Conservation (phyloP, 2,113 vertebrate genomes). For the Elephantulus edwardii region DNA sequence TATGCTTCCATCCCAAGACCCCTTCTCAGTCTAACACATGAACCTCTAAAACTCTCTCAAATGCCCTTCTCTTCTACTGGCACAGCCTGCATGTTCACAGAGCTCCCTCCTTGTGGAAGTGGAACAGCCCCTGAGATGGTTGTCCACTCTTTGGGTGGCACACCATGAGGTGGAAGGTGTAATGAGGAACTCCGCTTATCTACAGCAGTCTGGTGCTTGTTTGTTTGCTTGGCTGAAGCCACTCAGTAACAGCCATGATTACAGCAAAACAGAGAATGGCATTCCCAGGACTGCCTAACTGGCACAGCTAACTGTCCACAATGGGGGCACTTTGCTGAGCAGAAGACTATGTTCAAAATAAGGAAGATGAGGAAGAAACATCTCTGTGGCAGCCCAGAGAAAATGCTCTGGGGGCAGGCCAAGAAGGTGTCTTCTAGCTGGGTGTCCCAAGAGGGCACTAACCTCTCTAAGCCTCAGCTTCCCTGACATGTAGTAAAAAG, state of each 20-base stretch:
- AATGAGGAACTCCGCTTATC: background rate
- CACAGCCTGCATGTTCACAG: background rate
- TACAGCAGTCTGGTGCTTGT: background rate
- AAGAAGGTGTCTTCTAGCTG: background rate
- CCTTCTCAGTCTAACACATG: background rate
- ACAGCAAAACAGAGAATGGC: slow-evolving; percentile 10
- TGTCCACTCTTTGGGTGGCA: background rate
- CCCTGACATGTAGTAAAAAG: background rate
- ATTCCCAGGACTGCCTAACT: background rate
- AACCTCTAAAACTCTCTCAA: background rate
- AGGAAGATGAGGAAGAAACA: background rate
- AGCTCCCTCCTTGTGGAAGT: background rate
- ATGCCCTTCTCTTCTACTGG: background rate
- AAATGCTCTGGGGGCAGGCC: background rate
- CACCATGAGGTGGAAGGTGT: background rate
- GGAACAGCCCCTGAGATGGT: too few relatives aligned
- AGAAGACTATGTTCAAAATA: background rate
- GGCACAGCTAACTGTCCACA: background rate
- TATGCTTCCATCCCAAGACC: background rate
- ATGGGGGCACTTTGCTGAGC: background rate
- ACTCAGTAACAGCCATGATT: background rate
- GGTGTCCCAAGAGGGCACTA: too few relatives aligned
- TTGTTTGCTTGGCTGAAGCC: slow-evolving; percentile 37
- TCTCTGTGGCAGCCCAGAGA: background rate
- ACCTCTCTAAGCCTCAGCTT: background rate